Percentiles rank a stretch among this genome's conserved stretches.
Conservation (phyloP, 2,797 vertebrate species). For the Pangasius mekongensis region DNA sequence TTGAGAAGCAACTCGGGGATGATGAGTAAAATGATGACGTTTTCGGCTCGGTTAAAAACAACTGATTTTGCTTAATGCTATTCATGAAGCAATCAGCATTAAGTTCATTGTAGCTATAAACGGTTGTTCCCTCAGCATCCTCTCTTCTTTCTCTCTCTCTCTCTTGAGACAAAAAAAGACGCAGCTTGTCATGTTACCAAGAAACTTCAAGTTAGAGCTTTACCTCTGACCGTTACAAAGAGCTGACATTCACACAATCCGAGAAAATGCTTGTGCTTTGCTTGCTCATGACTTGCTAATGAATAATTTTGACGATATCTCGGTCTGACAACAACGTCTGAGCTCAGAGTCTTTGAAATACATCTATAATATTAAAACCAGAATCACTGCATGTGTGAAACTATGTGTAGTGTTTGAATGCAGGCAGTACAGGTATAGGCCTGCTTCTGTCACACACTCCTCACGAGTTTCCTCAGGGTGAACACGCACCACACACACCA, state of each 20-base stretch:
- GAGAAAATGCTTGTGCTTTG: neutral
- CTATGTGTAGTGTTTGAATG: neutral
- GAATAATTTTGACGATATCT: neutral
- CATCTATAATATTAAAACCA: neutral
- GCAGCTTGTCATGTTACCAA: neutral
- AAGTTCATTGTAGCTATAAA: neutral
- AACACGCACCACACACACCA: neutral
- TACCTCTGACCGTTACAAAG: neutral
- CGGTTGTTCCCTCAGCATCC: neutral
- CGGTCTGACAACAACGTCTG: neutral
- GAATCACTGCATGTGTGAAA: neutral
- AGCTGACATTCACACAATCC: neutral
- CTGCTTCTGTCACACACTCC: neutral
- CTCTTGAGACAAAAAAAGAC: neutral
- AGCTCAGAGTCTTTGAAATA: neutral
- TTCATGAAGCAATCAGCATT: neutral
- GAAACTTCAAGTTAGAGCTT: neutral
- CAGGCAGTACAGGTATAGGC: conserved; percentile 23
- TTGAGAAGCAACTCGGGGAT: neutral
- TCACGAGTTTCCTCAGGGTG: neutral
- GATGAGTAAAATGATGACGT: neutral
- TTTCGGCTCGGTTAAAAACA: neutral
- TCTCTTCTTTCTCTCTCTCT: neutral
- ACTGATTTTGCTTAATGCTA: neutral
- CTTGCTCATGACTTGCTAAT: neutral